Evolutionary conservation across 2,113 vertebrate genomes (phyloP).

Genomic region (Laticauda colubrina): DNA sequence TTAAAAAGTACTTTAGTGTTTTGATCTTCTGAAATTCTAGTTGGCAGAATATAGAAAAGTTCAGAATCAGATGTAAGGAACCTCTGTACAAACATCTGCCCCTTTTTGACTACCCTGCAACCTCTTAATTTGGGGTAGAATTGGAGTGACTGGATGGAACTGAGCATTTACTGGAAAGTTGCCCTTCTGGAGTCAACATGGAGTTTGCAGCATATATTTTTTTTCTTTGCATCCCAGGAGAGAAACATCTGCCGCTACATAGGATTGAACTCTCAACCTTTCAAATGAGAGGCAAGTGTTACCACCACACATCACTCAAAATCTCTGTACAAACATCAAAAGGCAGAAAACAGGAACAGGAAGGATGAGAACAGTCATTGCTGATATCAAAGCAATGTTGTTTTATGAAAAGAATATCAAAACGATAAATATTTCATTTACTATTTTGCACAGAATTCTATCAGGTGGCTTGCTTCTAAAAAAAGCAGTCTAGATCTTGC

Average conservation of each 20-base stretch:
- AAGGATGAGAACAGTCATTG: not conserved
- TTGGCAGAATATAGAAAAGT: not conserved
- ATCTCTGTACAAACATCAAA: not conserved
- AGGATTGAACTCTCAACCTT: not conserved
- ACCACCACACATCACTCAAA: not conserved
- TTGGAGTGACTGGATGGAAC: not conserved
- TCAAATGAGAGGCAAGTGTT: not conserved
- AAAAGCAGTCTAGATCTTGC: not conserved
- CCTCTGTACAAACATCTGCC: not conserved
- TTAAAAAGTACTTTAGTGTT: not conserved
- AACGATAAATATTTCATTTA: not conserved
- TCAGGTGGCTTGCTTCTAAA: not conserved
- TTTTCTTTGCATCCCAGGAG: not conserved
- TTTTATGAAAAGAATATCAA: not conserved
- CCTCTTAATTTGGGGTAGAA: not conserved
- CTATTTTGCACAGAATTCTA: not conserved
- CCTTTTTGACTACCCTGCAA: not conserved
- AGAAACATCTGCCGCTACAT: not conserved
- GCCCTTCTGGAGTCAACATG: not conserved
- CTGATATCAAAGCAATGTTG: not conserved
- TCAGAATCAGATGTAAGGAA: not conserved
- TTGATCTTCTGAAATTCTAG: not conserved
- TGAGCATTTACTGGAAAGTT: not conserved
- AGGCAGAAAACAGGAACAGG: not conserved
- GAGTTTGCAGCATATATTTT: not conserved